A percentile compares a stretch with the other conserved stretches of the same genome.
phyloP scores from a whole-genome alignment of 30 jellyfish, hydroid and myxozoan species.

The Aurelia coerulea region DNA sequence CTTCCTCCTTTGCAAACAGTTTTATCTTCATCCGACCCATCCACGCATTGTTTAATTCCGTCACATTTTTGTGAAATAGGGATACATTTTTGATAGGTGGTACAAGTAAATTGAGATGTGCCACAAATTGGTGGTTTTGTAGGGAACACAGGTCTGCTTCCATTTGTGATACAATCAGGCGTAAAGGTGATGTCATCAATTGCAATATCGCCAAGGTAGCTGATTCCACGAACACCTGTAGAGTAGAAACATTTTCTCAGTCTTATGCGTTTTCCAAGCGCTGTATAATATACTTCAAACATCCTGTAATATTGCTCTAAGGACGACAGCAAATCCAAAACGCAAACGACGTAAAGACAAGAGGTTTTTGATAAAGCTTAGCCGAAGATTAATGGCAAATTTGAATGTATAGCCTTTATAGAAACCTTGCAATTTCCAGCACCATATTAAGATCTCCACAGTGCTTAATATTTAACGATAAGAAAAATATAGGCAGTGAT shows the following conservation, averaged over 20 bases:
- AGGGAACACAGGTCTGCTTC: conserved; percentile 95
- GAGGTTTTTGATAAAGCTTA: too few relatives aligned
- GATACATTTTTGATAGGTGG: conserved; percentile 67
- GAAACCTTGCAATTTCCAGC: too few relatives aligned
- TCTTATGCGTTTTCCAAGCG: neutral
- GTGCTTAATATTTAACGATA: too few relatives aligned
- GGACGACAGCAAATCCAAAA: neutral
- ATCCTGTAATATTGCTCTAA: neutral
- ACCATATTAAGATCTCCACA: too few relatives aligned
- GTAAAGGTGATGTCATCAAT: conserved; percentile 92
- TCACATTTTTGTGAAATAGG: conserved; percentile 66
- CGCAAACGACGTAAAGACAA: neutral
- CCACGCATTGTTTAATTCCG: conserved; percentile 80
- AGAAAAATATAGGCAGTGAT: too few relatives aligned
- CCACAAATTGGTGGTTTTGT: conserved; percentile 85
- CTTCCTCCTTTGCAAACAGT: conserved; percentile 46
- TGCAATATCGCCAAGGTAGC: conserved; percentile 96
- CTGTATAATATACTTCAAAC: neutral
- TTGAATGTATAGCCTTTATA: neutral
- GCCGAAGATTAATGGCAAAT: neutral
- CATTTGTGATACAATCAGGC: conserved; percentile 96
- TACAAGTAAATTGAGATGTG: conserved; percentile 67
- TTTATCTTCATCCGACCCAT: conserved; percentile 86
- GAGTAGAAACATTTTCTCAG: neutral
- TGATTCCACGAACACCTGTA: conserved; percentile 82